Base-by-base conservation (phyloP, 2,797 vertebrate genomes). In the Choloepus didactylus region DNA sequence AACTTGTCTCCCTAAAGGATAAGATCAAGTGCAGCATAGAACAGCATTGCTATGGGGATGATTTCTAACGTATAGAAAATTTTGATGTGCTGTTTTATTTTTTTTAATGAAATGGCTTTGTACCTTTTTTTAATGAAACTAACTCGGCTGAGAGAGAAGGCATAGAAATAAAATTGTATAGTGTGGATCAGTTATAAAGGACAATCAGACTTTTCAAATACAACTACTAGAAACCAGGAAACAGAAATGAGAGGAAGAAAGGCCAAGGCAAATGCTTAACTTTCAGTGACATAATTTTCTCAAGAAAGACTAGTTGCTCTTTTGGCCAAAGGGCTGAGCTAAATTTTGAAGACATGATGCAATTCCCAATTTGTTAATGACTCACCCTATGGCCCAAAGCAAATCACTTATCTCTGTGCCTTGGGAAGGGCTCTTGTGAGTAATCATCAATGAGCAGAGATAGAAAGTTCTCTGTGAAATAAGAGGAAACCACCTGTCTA, bases 331-430 rank as follows among this genome's bases (percentile, higher is more conserved):
- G 87, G 27, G 60, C 80, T 79, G 80, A 56, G 29, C 49, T 86
- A 25, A 38, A 76, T 49, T 79, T 91, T 93, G 82, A 97, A 87
- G 80, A 73, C 6, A 16, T 44, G 76, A 49, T 35, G 59, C 19
- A 89, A 46, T 73, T 89, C 66, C 66, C 35, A 76, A 25, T 75
- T 56, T 70, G 23, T 88, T 73, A 60, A 8, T 79, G 91, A 91
- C 84, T 95, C 64, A 49, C 11, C 23, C 23, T 1, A 6, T 9
- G 27, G 19, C 51, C 25, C 62, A 31, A 69, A 41, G 56, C 46
- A 83, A 77, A 70, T 29, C 35, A n/a, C 54, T 29, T 72, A 18
- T 6, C 46, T 91, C 66, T 27, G 25, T n/a, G 77, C 64, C 56
- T 88, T 21, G 23, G 88, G 77, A 88, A 90, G 44, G 64, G 54